Evolutionary conservation across 2,797 vertebrate species (phyloP).

Genomic region (Tragopan temminckii): DNA sequence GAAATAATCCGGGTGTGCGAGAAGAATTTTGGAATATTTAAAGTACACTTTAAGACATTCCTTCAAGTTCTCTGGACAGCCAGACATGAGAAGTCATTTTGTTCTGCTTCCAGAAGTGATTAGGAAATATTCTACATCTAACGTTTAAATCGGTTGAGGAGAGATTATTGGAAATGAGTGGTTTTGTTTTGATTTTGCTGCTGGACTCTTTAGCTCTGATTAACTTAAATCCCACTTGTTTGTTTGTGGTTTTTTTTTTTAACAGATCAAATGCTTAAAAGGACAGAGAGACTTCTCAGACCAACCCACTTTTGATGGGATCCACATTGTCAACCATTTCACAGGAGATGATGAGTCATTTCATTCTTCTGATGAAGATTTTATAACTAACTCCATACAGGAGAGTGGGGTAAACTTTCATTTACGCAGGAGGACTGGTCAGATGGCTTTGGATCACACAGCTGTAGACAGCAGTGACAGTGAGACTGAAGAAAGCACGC

Average conservation of each 20-base stretch:
- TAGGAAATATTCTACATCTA: neutral
- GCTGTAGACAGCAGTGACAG: conserved; percentile 89
- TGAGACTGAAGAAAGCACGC: conserved; percentile 83
- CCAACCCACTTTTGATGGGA: conserved; percentile 92
- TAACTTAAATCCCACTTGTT: conserved; percentile 42
- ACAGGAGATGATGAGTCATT: conserved; percentile 88
- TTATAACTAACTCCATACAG: conserved; percentile 78
- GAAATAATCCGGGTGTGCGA: neutral
- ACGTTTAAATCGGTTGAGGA: neutral
- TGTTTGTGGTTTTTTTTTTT: conserved; percentile 36
- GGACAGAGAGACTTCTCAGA: conserved; percentile 86
- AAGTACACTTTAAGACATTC: neutral
- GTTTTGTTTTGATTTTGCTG: neutral
- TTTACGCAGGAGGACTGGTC: conserved; percentile 78
- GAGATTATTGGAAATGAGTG: neutral
- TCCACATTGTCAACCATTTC: conserved; percentile 97
- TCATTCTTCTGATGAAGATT: conserved; percentile 96
- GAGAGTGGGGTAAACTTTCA: conserved; percentile 81
- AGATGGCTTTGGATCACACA: conserved; percentile 85
- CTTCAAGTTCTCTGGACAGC: neutral
- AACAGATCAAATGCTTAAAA: conserved; percentile 93
- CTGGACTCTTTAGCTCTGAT: conserved; percentile 6
- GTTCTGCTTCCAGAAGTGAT: neutral
- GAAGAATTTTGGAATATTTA: neutral
- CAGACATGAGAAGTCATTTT: neutral